These are phyloP conservation scores for Progne subis DNA, from an alignment of 2,113 vertebrate genomes.

Conservation along the genomic window DNA sequence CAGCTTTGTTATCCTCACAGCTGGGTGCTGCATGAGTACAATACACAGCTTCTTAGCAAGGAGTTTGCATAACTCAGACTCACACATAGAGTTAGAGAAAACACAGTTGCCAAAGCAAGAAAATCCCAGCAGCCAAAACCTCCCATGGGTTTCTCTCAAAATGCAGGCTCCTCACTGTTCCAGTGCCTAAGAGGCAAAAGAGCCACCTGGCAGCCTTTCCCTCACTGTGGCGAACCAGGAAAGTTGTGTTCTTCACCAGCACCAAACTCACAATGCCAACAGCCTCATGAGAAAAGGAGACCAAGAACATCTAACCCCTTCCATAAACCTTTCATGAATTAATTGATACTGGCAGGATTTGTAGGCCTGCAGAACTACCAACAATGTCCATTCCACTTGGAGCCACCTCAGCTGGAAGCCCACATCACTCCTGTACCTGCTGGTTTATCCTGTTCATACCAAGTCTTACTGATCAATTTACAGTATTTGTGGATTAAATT, in stretches of 20 bases:
- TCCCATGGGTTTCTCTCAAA: background rate
- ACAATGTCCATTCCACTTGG: background rate
- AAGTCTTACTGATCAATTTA: background rate
- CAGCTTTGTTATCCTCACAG: background rate
- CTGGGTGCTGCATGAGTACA: background rate
- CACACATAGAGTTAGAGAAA: background rate
- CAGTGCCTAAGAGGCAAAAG: background rate
- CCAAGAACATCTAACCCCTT: background rate
- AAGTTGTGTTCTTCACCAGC: background rate
- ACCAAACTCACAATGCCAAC: background rate
- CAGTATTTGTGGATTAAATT: background rate
- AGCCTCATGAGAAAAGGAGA: background rate
- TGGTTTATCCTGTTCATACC: background rate
- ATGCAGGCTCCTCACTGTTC: background rate
- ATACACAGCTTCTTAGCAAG: background rate
- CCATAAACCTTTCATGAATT: background rate
- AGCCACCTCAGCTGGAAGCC: background rate
- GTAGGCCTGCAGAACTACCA: background rate
- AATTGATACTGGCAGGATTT: background rate
- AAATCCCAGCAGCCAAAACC: background rate
- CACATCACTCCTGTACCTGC: background rate
- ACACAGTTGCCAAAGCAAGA: background rate
- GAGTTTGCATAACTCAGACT: background rate
- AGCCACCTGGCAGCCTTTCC: background rate
- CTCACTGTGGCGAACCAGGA: fast-evolving